Evolutionary conservation across 1,140 invertebrate genomes (phyloP).

Genomic region (Apocrypta bakeri): DNA sequence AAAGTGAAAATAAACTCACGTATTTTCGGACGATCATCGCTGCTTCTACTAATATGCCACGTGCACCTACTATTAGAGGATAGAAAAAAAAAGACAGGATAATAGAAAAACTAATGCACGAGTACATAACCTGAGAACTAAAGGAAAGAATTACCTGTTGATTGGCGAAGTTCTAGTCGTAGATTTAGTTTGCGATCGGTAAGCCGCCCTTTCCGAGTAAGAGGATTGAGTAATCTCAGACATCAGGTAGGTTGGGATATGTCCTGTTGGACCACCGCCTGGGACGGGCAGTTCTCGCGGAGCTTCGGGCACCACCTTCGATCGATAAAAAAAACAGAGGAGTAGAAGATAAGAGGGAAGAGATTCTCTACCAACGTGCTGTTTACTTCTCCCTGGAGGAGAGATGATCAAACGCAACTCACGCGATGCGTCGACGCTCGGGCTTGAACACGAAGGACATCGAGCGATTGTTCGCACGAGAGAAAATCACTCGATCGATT

Average conservation of each 20-base stretch:
- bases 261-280: neutral
- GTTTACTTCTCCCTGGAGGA: too few relatives aligned
- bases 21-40: too few relatives aligned
- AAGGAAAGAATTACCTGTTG: neutral
- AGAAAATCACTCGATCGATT: neutral
- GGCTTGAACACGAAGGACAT: neutral
- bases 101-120: too few relatives aligned
- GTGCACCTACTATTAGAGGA: too few relatives aligned
- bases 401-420: neutral
- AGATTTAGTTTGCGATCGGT: too few relatives aligned
- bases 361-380: too few relatives aligned
- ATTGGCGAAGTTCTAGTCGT: neutral
- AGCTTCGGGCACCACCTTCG: constrained; percentile 4
- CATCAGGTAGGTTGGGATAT: too few relatives aligned
- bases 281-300: neutral
- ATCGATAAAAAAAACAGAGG: neutral
- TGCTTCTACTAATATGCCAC: too few relatives aligned
- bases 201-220: neutral
- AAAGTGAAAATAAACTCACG: too few relatives aligned
- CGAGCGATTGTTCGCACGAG: neutral
- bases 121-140: too few relatives aligned
- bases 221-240: neutral
- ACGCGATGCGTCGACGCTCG: neutral
- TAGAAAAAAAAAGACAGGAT: too few relatives aligned
- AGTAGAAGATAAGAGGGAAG: too few relatives aligned